Conservation (phyloP, 2,888 invertebrate genomes). For the Pristionchus exspectatus region DNA sequence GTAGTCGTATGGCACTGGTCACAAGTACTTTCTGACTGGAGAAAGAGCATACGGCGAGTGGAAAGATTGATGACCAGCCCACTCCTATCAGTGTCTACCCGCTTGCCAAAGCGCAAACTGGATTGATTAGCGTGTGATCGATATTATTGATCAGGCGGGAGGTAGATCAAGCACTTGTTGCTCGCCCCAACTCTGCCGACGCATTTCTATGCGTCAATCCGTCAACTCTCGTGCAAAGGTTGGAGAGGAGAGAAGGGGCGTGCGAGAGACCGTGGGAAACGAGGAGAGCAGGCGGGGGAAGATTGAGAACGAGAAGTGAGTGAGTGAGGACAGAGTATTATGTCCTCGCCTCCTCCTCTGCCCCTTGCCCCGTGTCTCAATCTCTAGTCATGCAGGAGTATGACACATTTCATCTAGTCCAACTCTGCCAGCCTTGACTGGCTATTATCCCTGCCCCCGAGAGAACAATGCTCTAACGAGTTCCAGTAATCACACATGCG, state of each 20-base stretch:
- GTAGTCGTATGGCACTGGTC: not conserved
- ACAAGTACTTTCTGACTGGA: not conserved
- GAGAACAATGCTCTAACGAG: not conserved
- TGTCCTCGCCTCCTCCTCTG: not conserved
- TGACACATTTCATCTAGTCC: not conserved
- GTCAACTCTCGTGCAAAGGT: constrained; percentile 45
- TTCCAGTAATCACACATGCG: not conserved
- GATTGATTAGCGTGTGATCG: not conserved
- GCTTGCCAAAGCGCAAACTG: not conserved
- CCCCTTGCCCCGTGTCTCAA: not conserved
- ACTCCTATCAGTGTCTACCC: not conserved
- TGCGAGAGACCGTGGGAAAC: not conserved
- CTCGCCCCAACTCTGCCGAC: not conserved
- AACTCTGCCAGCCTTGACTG: not conserved
- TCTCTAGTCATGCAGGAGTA: not conserved
- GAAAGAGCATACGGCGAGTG: not conserved
- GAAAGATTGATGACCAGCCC: not conserved
- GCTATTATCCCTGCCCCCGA: not conserved
- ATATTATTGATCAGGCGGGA: not conserved
- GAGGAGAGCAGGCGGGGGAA: not conserved
- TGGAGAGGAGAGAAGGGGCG: constrained; percentile 13
- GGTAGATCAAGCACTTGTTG: constrained; percentile 40
- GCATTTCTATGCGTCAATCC: constrained; percentile 29
- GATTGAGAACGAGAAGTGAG: not conserved
- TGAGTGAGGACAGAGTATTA: constrained; percentile 42